phyloP scores from a whole-genome alignment of 1,140 invertebrate species.

The Drosophila subobscura region DNA sequence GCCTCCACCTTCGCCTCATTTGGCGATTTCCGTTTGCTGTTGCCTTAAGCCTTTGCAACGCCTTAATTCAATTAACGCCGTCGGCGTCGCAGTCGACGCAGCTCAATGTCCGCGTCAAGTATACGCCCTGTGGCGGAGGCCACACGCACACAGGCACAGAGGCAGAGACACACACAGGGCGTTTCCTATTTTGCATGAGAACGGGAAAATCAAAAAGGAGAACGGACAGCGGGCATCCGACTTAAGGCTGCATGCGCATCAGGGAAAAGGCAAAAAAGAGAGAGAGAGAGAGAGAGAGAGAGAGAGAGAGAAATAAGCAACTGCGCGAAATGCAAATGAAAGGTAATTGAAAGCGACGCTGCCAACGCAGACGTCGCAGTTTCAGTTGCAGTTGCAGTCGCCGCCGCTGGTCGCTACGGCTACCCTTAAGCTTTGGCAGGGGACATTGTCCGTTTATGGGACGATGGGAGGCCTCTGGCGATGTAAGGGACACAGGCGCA shows the following conservation, averaged over 20 bases:
- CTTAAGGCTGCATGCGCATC: slow-evolving; percentile 51
- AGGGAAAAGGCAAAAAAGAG: slow-evolving; percentile 66
- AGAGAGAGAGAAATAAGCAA: slow-evolving; percentile 71
- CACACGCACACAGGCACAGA: background rate
- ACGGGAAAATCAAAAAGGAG: slow-evolving; percentile 58
- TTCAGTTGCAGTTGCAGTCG: slow-evolving; percentile 8
- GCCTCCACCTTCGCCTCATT: slow-evolving; percentile 15
- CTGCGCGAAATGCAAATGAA: slow-evolving; percentile 76
- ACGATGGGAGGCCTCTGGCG: slow-evolving; percentile 28
- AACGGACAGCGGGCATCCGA: slow-evolving; percentile 53
- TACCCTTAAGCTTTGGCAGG: slow-evolving; percentile 77
- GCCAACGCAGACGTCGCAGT: slow-evolving; percentile 42
- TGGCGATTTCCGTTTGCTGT: slow-evolving; percentile 50
- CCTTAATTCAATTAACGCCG: slow-evolving; percentile 76
- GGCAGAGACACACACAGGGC: slow-evolving; percentile 16
- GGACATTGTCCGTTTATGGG: slow-evolving; percentile 81
- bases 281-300: slow-evolving; percentile 53
- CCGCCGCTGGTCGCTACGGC: slow-evolving; percentile 50
- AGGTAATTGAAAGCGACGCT: slow-evolving; percentile 77
- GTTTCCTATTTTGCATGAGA: slow-evolving; percentile 76
- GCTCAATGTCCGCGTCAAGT: slow-evolving; percentile 74
- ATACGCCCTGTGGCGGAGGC: slow-evolving; percentile 64
- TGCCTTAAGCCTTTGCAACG: slow-evolving; percentile 46
- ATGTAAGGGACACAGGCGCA: slow-evolving; percentile 2
- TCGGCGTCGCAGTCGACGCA: slow-evolving; percentile 48